These are phyloP conservation scores for Ranitomeya imitator DNA, from an alignment of 2,113 vertebrate species.

Conservation along the genomic window DNA sequence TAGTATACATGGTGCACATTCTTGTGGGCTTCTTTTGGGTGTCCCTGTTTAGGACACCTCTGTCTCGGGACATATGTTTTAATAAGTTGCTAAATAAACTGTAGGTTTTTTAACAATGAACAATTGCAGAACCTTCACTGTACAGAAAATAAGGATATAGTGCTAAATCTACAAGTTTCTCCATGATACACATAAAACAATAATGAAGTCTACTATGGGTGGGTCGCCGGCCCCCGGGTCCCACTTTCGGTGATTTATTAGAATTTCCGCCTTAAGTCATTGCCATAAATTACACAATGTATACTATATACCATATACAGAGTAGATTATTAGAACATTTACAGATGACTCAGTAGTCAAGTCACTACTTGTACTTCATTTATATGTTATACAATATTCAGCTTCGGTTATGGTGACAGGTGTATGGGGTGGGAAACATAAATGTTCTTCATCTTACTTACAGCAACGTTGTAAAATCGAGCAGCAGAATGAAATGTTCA, in stretches of 20 bases:
- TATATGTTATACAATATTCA: conserved; percentile 8
- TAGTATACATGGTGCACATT: no score
- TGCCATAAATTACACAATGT: neutral
- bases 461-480: neutral
- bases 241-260: neutral
- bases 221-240: neutral
- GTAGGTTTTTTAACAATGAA: no score
- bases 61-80: no score
- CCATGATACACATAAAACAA: neutral
- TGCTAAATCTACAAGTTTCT: neutral
- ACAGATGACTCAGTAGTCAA: neutral
- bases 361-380: neutral
- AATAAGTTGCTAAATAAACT: no score
- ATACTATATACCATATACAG: neutral
- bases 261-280: neutral
- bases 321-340: neutral
- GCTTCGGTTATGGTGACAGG: neutral
- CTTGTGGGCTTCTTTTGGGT: no score
- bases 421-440: neutral
- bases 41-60: no score
- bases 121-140: no score
- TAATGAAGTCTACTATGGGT: neutral
- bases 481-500: neutral
- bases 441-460: neutral
- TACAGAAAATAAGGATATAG: neutral